Base-by-base conservation (phyloP, 2,888 invertebrate species). In the Campopleginae sp. region DNA sequence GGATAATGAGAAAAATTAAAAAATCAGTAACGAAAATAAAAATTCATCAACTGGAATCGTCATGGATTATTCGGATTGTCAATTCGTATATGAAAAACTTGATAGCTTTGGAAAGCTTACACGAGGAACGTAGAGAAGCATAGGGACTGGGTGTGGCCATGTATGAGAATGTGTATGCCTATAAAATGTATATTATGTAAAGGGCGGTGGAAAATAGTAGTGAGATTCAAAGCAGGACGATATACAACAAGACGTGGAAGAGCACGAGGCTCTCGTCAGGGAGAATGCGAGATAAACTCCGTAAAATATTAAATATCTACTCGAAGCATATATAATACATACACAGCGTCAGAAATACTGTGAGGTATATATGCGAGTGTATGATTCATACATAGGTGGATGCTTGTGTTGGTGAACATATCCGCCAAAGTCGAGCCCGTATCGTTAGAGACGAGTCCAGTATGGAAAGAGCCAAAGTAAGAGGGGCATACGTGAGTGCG, bases 221-320 rank as follows among this genome's bases (percentile, higher is more conserved):
- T 65, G 84, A 63, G 76, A 74, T 72, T 70, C 78, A 33, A 74
- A 74, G 74, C 44, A 65, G 71, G 77, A 58, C 71, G 80, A 58
- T 58, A 58, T 54, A 66, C 46, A 44, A 46, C 23, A 31, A 61
- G 27, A 76, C 71, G 70, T 66, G 66, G n/a, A 54, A 44, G 51
- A 46, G 38, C 58, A 31, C 48, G 54, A 74, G 68, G 23, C 31
- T 51, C 61, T 70, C 61, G 65, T 44, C 66, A 65, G 76, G 51
- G 79, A 75, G 83, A 84, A 80, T 70, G 70, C 79, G 79, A 76
- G 70, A 80, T 70, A 61, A 84, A 75, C 71, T 75, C 63, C 31
- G 75, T 70, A 70, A 75, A 84, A 76, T 75, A 84, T 84, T 78
- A 84, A 81, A 80, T 86, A 84, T 77, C 84, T 76, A 76, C 63